Conservation (phyloP, 2,113 vertebrate genomes). For the Eira barbara region DNA sequence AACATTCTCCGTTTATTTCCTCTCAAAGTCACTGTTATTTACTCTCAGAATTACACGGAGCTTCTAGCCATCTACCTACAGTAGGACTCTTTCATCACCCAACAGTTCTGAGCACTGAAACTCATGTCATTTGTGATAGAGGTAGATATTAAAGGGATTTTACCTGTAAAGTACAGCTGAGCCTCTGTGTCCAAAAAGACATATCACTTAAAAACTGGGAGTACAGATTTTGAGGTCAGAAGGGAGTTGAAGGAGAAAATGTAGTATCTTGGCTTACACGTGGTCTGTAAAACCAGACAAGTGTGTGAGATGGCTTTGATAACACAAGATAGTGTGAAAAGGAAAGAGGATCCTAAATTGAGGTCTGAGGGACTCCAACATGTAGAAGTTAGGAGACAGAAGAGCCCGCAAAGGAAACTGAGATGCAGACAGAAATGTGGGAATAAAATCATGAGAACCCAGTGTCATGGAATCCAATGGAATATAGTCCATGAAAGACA, state of each 20-base stretch:
- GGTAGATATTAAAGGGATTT: not conserved
- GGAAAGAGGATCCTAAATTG: not conserved
- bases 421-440: not conserved
- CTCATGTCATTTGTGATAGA: not conserved
- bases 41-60: not conserved
- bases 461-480: rapidly evolving
- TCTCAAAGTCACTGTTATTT: not conserved
- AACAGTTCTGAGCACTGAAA: not conserved
- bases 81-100: not conserved
- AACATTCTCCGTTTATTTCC: not conserved
- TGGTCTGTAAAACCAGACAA: not conserved
- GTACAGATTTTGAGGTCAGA: not conserved
- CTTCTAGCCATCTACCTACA: not conserved
- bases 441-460: not conserved
- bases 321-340: not conserved
- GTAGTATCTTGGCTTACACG: not conserved
- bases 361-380: not conserved
- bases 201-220: not conserved
- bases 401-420: not conserved
- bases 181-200: not conserved
- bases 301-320: not conserved
- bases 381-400: not conserved
- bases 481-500: not conserved
- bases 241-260: not conserved
- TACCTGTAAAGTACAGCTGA: not conserved